Base-by-base conservation (phyloP, 2,113 vertebrate species). In the Tyto alba region DNA sequence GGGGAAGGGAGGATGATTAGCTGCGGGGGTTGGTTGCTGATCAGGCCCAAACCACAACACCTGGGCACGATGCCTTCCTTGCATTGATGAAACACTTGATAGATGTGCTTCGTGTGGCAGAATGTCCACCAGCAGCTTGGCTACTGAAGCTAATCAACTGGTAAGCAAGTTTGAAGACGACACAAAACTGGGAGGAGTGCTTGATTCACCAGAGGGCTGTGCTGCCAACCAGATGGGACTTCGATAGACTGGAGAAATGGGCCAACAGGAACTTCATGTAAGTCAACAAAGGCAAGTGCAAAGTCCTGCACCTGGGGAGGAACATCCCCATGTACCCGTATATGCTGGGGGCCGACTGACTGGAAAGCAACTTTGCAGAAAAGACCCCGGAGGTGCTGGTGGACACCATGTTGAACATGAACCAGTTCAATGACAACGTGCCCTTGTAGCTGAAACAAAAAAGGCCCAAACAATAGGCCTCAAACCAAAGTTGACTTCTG, bases 41-140 rank as follows among this genome's bases (percentile, higher is more conserved):
- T n/a, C n/a, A n/a, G n/a, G n/a, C n/a, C n/a, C n/a, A n/a, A n/a
- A n/a, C n/a, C n/a, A n/a, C n/a, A n/a, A n/a, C n/a, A n/a, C n/a
- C 7, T 43, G 69, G 26, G 17, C 34, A 79, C 0, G 0, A 34
- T 9, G 38, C 5, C 16, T 67, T 59, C 52, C 12, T 27, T 72
- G 69, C 4, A 2, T 0, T 48, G 23, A 5, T 22, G 41, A 75
- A 69, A 81, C 63, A 52, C 29, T 43, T 84, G 25, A 22, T 2
- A 56, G 57, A 57, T 60, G 5, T 60, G 5, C 7, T 76, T 63
- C 13, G 11, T 1, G 2, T 26, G 47, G 48, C 66, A 91, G 30
- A 68, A 64, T 5, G 19, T 19, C 40, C 74, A 79, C 40, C 50
- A 75, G 57, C 26, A 67, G 18, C 41, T 45, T 30, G 47, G 55